These are phyloP conservation scores for Idaea dimidiata DNA, from an alignment of 2,888 invertebrate genomes.

Conservation along the genomic window DNA sequence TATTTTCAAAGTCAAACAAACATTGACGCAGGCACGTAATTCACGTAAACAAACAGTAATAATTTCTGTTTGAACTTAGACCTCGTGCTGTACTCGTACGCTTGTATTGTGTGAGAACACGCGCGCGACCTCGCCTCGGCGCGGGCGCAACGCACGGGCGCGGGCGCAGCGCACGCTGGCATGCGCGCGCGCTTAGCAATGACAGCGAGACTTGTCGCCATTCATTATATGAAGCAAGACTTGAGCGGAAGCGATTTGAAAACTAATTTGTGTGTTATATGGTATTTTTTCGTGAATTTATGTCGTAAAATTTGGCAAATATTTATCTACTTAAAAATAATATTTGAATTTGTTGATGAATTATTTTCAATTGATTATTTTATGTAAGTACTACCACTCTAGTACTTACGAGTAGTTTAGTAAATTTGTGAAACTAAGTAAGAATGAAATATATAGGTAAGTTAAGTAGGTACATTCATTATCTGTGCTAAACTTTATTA, in stretches of 20 bases:
- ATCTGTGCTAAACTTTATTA: no score
- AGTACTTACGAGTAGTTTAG: no score
- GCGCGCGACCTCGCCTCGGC: slow-evolving; percentile 36
- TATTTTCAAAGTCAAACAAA: not conserved
- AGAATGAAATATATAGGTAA: no score
- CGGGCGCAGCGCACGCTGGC: not conserved
- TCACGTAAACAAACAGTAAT: not conserved
- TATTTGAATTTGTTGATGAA: no score
- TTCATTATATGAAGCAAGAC: not conserved
- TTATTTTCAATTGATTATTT: no score
- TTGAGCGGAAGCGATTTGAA: slow-evolving; percentile 14
- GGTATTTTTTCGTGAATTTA: no score
- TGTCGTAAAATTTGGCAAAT: no score
- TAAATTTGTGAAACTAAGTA: no score
- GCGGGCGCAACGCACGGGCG: not conserved
- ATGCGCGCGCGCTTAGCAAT: slow-evolving; percentile 6
- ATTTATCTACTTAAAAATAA: slow-evolving; percentile 7
- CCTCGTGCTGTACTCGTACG: not conserved
- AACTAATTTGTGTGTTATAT: no score
- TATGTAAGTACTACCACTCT: no score
- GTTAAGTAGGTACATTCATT: no score
- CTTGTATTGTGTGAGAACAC: slow-evolving; percentile 11
- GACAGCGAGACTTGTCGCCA: slow-evolving; percentile 9
- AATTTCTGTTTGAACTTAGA: not conserved
- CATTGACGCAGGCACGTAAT: not conserved